Evolutionary conservation across 1,140 invertebrate species (phyloP).

Genomic region (Bombus consobrinus): DNA sequence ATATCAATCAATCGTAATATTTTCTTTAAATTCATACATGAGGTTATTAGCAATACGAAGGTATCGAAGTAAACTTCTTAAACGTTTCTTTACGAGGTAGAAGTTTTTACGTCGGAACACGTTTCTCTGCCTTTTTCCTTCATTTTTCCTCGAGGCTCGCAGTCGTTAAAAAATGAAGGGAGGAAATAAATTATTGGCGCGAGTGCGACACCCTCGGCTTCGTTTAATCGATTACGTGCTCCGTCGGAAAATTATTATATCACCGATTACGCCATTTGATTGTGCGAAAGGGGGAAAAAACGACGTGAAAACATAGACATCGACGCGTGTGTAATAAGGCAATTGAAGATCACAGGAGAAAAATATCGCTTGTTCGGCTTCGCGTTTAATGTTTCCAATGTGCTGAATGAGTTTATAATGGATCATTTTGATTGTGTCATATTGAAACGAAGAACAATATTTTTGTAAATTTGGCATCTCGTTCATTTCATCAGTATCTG

Average conservation of each 20-base stretch:
- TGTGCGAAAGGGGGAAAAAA: background rate
- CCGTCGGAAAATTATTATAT: conserved; percentile 38
- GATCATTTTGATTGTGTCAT: background rate
- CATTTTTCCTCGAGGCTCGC: background rate
- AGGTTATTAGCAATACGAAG: background rate
- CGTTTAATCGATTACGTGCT: conserved; percentile 45
- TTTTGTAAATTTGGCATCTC: no score
- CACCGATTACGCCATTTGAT: conserved; percentile 30
- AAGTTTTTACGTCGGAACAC: background rate
- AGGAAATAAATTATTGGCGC: conserved; percentile 36
- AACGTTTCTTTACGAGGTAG: background rate
- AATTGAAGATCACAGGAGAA: background rate
- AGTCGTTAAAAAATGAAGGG: conserved; percentile 29
- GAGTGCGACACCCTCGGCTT: background rate
- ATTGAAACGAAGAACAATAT: background rate
- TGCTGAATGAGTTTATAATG: background rate
- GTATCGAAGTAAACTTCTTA: background rate
- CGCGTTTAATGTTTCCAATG: background rate
- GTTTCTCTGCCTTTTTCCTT: conserved; percentile 7
- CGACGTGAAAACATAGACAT: background rate
- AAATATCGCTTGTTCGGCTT: background rate
- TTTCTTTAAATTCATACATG: background rate
- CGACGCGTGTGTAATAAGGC: no score
- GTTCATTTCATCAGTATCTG: background rate
- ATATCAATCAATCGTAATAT: background rate